Evolutionary conservation across 2,888 invertebrate species (phyloP).

Genomic region (Philaethria dido): DNA sequence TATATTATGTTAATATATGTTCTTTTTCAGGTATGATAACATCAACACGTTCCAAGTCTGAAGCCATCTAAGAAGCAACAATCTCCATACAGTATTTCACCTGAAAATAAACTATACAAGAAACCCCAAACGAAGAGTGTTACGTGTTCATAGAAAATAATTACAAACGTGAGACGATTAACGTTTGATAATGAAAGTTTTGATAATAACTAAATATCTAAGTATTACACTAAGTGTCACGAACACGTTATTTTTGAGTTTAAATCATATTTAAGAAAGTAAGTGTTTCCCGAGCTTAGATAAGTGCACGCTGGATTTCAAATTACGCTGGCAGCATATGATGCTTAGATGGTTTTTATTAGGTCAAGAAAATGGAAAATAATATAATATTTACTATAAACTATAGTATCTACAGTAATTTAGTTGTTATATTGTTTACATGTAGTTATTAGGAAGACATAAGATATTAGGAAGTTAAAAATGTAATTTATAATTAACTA

Average conservation of each 20-base stretch:
- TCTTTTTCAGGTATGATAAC: neutral
- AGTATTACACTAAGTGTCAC: neutral
- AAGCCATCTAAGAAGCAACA: constrained; percentile 6
- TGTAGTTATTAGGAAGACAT: too few species aligned
- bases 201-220: neutral
- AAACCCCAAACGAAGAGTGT: constrained; percentile 21
- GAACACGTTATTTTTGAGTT: neutral
- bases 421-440: too few species aligned
- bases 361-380: too few species aligned
- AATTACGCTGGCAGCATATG: too few species aligned
- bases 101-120: constrained; percentile 8
- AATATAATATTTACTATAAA: too few species aligned
- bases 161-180: constrained; percentile 31
- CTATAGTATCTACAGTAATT: too few species aligned
- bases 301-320: too few species aligned
- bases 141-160: constrained; percentile 11
- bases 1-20: neutral
- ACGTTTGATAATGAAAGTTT: constrained; percentile 31
- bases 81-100: constrained; percentile 13
- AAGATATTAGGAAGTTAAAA: too few species aligned
- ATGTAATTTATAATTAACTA: too few species aligned
- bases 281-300: too few species aligned
- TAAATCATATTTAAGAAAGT: neutral
- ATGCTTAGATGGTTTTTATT: too few species aligned
- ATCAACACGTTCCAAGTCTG: neutral